Conservation (phyloP, 2,113 vertebrate genomes). For the Tragelaphus strepsiceros region DNA sequence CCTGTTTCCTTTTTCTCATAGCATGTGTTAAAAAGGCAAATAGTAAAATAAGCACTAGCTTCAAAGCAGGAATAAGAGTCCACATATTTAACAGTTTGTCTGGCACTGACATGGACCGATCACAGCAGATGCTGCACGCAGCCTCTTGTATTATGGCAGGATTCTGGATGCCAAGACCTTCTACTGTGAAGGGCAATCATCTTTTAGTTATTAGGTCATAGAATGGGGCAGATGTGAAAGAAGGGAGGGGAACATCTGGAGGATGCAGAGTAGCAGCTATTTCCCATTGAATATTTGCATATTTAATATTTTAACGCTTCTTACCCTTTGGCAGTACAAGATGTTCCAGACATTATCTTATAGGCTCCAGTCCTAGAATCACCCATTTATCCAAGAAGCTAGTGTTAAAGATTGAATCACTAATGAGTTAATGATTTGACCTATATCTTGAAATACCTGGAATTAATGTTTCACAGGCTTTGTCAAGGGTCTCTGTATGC, state of each 20-base stretch:
- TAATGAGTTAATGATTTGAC: neutral
- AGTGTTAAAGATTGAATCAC: neutral
- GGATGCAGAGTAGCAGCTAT: neutral
- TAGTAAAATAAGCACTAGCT: neutral
- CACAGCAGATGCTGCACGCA: neutral
- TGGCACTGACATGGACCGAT: neutral
- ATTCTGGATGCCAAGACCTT: neutral
- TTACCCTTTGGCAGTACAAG: neutral
- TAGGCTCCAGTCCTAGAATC: neutral
- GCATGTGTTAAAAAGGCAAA: neutral
- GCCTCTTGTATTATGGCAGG: neutral
- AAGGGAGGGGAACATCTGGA: rapidly evolving
- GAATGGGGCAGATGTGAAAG: neutral
- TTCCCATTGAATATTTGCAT: neutral
- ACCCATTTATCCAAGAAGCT: neutral
- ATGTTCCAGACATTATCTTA: neutral
- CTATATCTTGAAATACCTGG: neutral
- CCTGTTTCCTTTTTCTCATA: neutral
- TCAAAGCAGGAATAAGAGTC: neutral
- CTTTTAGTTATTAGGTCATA: too few species aligned
- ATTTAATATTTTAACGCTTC: neutral
- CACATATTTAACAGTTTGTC: neutral
- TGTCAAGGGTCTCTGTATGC: neutral
- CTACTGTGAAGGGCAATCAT: neutral
- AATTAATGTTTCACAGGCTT: neutral